Conservation (phyloP, 2,888 invertebrate species). For the Pollenia griseotomentosa region DNA sequence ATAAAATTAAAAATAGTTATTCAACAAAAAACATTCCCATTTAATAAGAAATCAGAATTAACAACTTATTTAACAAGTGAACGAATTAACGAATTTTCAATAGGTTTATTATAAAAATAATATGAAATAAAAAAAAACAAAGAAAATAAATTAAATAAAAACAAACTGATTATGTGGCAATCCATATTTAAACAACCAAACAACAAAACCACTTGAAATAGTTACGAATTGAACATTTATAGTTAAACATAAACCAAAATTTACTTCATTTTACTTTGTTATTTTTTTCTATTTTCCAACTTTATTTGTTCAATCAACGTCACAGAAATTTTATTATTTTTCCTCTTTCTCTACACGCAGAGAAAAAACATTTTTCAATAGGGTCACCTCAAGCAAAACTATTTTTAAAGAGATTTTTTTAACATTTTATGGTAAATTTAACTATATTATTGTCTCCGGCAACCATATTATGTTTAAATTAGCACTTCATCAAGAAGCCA, state of each 20-base stretch:
- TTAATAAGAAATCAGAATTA: conserved; percentile 30
- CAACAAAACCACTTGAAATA: conserved; percentile 12
- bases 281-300: background rate
- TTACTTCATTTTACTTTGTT: background rate
- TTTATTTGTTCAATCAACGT: background rate
- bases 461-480: too few relatives aligned
- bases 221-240: conserved; percentile 30
- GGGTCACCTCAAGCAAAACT: too few relatives aligned
- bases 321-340: background rate
- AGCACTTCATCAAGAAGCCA: too few relatives aligned
- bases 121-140: conserved; percentile 57
- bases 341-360: too few relatives aligned
- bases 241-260: conserved; percentile 28
- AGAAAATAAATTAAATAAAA: conserved; percentile 14
- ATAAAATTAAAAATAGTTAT: conserved; percentile 27
- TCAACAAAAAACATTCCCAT: conserved; percentile 7
- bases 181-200: conserved; percentile 55
- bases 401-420: too few relatives aligned
- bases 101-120: conserved; percentile 63
- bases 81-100: conserved; percentile 74
- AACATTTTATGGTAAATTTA: too few relatives aligned
- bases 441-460: too few relatives aligned
- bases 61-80: conserved; percentile 56
- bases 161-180: conserved; percentile 68
- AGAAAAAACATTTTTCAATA: too few relatives aligned